These are phyloP conservation scores for Caenorhabditis brenneri DNA, from an alignment of 1,140 invertebrate species.

Conservation along the genomic window DNA sequence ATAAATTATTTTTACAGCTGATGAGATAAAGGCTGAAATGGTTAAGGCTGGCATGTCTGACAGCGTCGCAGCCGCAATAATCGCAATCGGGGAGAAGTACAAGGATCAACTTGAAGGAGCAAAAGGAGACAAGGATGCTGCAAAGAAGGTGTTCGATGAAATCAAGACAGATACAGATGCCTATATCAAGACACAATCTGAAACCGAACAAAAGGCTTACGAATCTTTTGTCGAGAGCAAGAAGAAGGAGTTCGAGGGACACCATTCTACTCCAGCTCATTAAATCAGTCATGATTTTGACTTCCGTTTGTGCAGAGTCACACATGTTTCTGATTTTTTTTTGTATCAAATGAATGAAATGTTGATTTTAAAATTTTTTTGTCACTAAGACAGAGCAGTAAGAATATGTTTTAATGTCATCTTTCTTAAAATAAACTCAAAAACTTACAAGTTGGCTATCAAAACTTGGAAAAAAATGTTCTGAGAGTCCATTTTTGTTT, in stretches of 20 bases:
- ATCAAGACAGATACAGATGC: slow-evolving; percentile 3
- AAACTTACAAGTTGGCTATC: no score
- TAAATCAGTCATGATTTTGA: neutral
- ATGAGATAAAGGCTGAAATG: neutral
- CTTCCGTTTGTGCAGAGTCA: neutral
- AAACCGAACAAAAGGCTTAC: slow-evolving; percentile 4
- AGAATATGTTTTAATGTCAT: no score
- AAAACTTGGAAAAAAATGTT: no score
- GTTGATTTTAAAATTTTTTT: no score
- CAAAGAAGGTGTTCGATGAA: neutral
- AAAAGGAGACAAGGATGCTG: neutral
- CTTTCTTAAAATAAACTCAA: no score
- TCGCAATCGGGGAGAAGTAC: neutral
- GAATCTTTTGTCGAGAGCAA: neutral
- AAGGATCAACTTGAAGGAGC: neutral
- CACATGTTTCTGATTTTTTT: neutral
- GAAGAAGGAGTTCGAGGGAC: slow-evolving; percentile 12
- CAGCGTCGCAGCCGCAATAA: neutral
- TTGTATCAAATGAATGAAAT: neutral
- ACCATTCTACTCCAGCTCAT: neutral
- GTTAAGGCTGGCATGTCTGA: neutral
- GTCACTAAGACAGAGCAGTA: no score
- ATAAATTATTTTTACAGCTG: slow-evolving; percentile 8
- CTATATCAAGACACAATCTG: slow-evolving; percentile 20
- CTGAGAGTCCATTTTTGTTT: no score